Conservation (phyloP, 2,113 vertebrate genomes). For the Empidonax traillii region DNA sequence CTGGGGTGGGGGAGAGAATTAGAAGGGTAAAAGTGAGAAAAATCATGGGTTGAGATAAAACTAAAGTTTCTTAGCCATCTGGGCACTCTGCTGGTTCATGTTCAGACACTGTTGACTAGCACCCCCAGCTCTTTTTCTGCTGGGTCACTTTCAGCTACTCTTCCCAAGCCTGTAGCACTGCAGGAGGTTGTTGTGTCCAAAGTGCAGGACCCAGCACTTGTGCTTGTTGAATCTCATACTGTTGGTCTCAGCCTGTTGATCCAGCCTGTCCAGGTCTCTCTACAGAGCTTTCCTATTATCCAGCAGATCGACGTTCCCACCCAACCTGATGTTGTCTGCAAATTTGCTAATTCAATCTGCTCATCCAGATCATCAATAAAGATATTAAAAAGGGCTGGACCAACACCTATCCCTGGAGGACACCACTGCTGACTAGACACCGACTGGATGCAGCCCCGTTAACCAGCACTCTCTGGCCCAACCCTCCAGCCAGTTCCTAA, state of each 20-base stretch:
- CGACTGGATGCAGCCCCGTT: not conserved
- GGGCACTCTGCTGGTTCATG: not conserved
- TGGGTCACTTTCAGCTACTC: not conserved
- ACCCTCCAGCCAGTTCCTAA: not conserved
- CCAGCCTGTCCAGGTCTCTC: not conserved
- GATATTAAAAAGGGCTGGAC: not conserved
- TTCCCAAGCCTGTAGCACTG: not conserved
- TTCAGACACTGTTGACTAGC: not conserved
- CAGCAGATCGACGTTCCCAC: accelerated
- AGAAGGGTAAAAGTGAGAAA: not conserved
- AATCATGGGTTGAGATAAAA: not conserved
- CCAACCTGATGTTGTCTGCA: not conserved
- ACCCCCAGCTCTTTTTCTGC: not conserved
- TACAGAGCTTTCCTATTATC: not conserved
- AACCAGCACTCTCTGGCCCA: not conserved
- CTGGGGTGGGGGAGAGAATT: not conserved
- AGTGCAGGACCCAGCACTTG: too few relatives aligned
- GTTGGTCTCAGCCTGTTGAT: accelerated
- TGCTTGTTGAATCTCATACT: not conserved
- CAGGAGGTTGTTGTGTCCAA: not conserved
- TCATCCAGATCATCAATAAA: not conserved
- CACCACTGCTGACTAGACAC: not conserved
- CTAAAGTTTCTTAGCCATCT: not conserved
- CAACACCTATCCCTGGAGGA: not conserved
- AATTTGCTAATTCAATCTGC: not conserved